A percentile compares a stretch with the other conserved stretches of the same genome.
Evolutionary conservation across 2,797 vertebrate genomes (phyloP).

Genomic region (Synaphobranchus kaupii): DNA sequence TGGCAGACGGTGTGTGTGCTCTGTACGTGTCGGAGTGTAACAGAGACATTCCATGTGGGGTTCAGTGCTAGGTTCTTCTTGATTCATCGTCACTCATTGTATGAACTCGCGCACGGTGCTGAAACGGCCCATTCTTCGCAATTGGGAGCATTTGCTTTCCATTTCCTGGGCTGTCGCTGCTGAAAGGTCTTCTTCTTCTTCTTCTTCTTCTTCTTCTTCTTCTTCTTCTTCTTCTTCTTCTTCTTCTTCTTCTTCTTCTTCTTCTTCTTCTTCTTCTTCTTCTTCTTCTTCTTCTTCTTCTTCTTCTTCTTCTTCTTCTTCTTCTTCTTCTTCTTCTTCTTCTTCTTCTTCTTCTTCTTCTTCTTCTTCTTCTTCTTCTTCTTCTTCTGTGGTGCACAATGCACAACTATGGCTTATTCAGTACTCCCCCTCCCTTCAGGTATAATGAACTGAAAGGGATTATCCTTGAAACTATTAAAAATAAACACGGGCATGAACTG

Average conservation of each 20-base stretch:
- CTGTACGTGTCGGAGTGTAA: constrained; percentile 59
- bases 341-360: constrained; percentile 33
- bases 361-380: constrained; percentile 43
- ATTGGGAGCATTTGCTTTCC: constrained; percentile 44
- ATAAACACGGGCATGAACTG: constrained; percentile 49
- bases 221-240: constrained; percentile 35
- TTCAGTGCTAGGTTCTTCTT: constrained; percentile 64
- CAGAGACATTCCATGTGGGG: constrained; percentile 61
- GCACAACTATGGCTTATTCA: constrained; percentile 29
- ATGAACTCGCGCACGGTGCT: constrained; percentile 50
- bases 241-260: constrained; percentile 35
- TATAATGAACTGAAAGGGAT: constrained; percentile 37
- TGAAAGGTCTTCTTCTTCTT: constrained; percentile 48
- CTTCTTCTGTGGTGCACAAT: constrained; percentile 33
- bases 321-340: constrained; percentile 35
- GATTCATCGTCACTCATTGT: constrained; percentile 62
- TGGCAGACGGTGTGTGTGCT: constrained; percentile 54
- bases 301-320: constrained; percentile 35
- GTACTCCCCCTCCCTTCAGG: constrained; percentile 1
- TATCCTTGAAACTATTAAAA: constrained; percentile 47
- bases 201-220: constrained; percentile 34
- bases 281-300: constrained; percentile 35
- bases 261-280: constrained; percentile 35
- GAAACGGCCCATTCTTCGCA: constrained; percentile 59
- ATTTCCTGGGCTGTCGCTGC: constrained; percentile 51